Evolutionary conservation across 2,113 vertebrate genomes (phyloP).

Genomic region (Athene noctua): DNA sequence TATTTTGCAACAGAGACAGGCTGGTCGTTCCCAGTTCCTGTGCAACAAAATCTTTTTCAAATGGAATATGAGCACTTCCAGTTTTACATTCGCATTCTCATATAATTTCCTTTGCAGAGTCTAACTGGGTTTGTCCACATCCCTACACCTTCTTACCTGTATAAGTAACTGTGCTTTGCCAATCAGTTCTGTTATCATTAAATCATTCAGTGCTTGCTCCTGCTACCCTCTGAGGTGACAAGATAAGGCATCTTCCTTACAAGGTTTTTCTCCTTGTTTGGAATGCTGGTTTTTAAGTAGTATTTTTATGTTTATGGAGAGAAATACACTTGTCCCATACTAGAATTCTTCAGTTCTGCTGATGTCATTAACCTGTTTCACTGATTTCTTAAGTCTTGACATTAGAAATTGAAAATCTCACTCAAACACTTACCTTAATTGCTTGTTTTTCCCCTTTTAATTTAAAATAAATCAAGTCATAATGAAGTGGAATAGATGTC

Average conservation of each 20-base stretch:
- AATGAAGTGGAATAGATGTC: background rate
- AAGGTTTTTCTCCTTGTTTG: background rate
- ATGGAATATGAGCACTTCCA: background rate
- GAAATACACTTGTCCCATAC: background rate
- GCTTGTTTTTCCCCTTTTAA: rapidly evolving
- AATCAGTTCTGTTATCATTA: background rate
- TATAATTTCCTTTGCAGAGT: background rate
- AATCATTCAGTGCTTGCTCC: background rate
- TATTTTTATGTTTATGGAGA: background rate
- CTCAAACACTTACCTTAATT: background rate
- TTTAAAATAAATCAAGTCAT: background rate
- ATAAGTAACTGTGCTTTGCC: background rate
- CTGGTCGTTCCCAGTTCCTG: background rate
- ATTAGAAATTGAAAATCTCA: background rate
- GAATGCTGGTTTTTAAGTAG: background rate
- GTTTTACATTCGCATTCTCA: background rate
- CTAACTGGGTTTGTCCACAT: background rate
- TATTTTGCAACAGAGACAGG: background rate
- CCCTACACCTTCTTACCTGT: background rate
- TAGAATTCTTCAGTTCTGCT: background rate
- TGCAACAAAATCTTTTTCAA: background rate
- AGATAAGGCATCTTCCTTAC: background rate
- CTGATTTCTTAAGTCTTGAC: background rate
- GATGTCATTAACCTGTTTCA: background rate
- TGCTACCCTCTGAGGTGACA: background rate